Evolutionary conservation across 2,113 vertebrate genomes (phyloP), one percentile per base, ranked within the genome.

Genomic region (Dipodomys spectabilis): DNA sequence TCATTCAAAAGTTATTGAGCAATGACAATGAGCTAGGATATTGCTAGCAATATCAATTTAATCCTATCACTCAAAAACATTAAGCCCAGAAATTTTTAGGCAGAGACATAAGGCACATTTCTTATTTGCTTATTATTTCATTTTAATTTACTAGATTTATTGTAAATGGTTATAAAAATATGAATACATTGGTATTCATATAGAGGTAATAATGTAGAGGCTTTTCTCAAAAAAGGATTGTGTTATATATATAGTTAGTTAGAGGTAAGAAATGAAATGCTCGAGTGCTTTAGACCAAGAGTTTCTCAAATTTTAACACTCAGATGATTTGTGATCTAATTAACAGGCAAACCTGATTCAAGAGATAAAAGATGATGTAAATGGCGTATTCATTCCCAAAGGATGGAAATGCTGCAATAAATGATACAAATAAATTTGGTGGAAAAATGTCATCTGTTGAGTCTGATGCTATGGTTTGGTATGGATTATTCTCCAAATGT

Each of bases 91-190:
- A 90, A 75, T 32, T 9, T 49, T 91, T 92, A 83, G 25, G 60
- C 6, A 94, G 6, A 75, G 60, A 84, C 81, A 69, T 74, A 64
- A 72, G 8, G 6, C 39, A 72, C 3, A 78, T 44, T 27, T 62
- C 23, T 9, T 44, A 7, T 7, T 79, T 22, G 25, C 16, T 27
- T 82, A 19, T 3, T 75, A 9, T 84, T 82, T 71, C n/a, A 12
- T 77, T 86, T 84, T 65, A 57, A 67, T 93, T 95, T 78, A 85
- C 7, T 45, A 7, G 19, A 64, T 64, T 64, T 71, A 80, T 80
- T 81, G 5, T 67, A 49, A 72, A 25, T 88, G 11, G 45, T 68
- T 68, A 81, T 86, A 32, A 30, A 90, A 92, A 44, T 65, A 25
- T 67, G 15, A 88, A 60, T 64, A 77, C 49, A 82, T 74, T 91